phyloP scores from a whole-genome alignment of 1,140 invertebrate genomes.

The Cyrtorhinus lividipennis region DNA sequence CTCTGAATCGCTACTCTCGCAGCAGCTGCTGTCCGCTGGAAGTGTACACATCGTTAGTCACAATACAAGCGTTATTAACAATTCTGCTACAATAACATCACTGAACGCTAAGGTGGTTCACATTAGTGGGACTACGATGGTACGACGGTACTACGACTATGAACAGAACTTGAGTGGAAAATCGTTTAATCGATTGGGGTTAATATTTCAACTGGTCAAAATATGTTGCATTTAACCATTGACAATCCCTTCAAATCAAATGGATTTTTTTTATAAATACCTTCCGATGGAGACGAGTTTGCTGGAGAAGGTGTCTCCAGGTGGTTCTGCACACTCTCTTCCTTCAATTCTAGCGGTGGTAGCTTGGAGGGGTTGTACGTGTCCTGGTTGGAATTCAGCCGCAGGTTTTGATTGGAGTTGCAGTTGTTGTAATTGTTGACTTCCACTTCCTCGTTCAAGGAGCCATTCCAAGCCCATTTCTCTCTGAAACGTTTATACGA shows the following conservation, averaged over 20 bases:
- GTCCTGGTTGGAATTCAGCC: not conserved
- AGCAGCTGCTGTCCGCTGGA: slow-evolving; percentile 22
- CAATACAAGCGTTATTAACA: too few relatives aligned
- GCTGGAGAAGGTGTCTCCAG: not conserved
- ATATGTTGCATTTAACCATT: too few relatives aligned
- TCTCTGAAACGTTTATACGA: slow-evolving; percentile 10
- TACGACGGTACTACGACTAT: too few relatives aligned
- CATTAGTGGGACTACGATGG: too few relatives aligned
- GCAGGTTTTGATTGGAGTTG: not conserved
- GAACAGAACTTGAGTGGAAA: too few relatives aligned
- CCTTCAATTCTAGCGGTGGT: not conserved
- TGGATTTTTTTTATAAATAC: too few relatives aligned
- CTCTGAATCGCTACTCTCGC: slow-evolving; percentile 28
- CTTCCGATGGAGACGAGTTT: slow-evolving; percentile 20
- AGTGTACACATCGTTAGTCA: too few relatives aligned
- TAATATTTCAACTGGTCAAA: too few relatives aligned
- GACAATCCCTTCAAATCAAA: too few relatives aligned
- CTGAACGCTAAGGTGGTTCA: too few relatives aligned
- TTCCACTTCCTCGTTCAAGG: not conserved
- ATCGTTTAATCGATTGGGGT: too few relatives aligned
- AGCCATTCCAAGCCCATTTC: slow-evolving; percentile 7
- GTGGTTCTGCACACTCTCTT: not conserved
- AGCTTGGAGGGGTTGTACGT: not conserved
- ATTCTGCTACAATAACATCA: too few relatives aligned
- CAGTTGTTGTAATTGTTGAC: slow-evolving; percentile 9